phyloP scores from a whole-genome alignment of 2,797 vertebrate genomes.

The Peromyscus aztecus region DNA sequence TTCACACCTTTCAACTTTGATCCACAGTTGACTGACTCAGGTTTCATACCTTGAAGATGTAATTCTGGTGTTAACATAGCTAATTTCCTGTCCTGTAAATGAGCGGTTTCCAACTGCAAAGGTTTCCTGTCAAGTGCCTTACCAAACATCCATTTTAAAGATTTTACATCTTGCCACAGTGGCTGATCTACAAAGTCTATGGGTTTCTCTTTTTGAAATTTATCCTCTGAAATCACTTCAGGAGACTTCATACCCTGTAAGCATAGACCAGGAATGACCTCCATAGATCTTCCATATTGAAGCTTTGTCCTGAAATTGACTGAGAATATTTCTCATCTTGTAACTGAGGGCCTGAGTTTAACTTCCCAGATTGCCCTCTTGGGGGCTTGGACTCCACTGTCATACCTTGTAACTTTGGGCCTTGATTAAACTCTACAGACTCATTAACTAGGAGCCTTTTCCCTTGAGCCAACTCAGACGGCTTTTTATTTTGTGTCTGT shows the following conservation, averaged over 20 bases:
- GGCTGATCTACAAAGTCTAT: not conserved
- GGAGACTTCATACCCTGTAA: conserved; percentile 55
- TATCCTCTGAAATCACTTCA: conserved; percentile 14
- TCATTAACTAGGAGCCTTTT: conserved; percentile 49
- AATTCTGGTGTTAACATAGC: conserved; percentile 26
- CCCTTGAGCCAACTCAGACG: not conserved
- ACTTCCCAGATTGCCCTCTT: not conserved
- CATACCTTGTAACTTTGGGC: conserved; percentile 16
- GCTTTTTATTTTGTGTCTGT: no score
- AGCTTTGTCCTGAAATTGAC: conserved; percentile 33
- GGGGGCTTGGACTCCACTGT: conserved; percentile 39
- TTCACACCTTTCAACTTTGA: conserved; percentile 54
- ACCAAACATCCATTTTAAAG: not conserved
- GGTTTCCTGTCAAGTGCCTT: conserved; percentile 46
- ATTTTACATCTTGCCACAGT: conserved; percentile 33
- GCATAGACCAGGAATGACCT: not conserved
- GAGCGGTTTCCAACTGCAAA: conserved; percentile 13
- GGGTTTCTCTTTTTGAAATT: conserved; percentile 47
- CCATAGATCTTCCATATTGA: conserved; percentile 20
- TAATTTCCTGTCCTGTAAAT: conserved; percentile 37
- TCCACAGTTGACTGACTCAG: conserved; percentile 24
- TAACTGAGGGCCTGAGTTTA: conserved; percentile 37
- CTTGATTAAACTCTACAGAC: not conserved
- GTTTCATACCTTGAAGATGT: conserved; percentile 38
- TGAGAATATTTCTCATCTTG: conserved; percentile 58